Base-by-base conservation (phyloP, 2,113 vertebrate genomes). In the Erinaceus europaeus region DNA sequence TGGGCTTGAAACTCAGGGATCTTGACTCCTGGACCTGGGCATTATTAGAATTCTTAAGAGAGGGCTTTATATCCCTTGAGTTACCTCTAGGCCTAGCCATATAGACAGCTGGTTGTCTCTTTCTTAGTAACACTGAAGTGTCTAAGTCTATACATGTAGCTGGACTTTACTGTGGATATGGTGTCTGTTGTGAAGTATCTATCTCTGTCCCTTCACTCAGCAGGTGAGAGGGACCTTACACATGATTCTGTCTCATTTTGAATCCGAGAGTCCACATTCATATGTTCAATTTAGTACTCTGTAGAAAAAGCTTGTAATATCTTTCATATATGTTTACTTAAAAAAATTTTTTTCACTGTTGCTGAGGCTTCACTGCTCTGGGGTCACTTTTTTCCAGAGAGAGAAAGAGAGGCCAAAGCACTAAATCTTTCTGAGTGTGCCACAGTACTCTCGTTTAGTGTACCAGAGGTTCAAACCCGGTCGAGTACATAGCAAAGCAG, bases 1-100 rank as follows among this genome's bases (percentile, higher is more conserved):
- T 0, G 0, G 36, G 48, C 0, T n/a, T 4, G 62, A 25, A 27
- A n/a, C 36, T 29, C 8, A 9, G n/a, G 27, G 38, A 23, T 23
- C n/a, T 25, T 1, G 21, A 23, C 23, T 44, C n/a, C 11, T 2
- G n/a, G 50, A 27, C 25, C 61, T 2, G 9, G 13, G 10, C 8
- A 46, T 32, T 38, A 14, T 36, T 52, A 6, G 12, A 44, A 14
- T 11, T 25, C 23, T 21, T 5, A 1, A 44, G 38, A 34, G 10
- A 14, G 27, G 64, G 12, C 34, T 57, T 20, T 1, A 14, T 4
- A 14, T 9, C 4, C 18, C 5, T 1, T 8, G 20, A 27, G 4
- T 25, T 0, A 4, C 29, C 72, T 29, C 29, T 27, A 18, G 67
- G 64, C 36, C 34, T 0, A 0, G 2, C 5, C 8, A 23, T 44